These are phyloP conservation scores for Asarcornis scutulata DNA, from an alignment of 2,113 vertebrate species.

Conservation along the genomic window DNA sequence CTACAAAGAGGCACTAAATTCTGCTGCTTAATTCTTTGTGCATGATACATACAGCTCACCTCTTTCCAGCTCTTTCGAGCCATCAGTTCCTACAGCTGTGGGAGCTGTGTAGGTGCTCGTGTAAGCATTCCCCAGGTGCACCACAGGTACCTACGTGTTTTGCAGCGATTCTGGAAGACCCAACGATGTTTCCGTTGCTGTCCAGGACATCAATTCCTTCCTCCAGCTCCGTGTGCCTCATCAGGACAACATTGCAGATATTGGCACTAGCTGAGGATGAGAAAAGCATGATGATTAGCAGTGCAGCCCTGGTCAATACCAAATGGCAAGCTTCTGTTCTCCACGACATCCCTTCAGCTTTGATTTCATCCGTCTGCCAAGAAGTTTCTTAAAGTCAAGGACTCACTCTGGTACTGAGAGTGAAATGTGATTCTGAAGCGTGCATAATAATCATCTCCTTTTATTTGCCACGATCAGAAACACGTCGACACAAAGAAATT, in stretches of 20 bases:
- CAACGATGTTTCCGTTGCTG: conserved; percentile 82
- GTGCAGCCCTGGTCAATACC: background rate
- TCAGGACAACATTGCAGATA: conserved; percentile 93
- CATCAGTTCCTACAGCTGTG: fast-evolving
- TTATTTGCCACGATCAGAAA: background rate
- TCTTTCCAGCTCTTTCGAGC: background rate
- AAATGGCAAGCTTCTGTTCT: background rate
- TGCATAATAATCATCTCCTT: background rate
- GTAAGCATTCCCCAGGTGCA: fast-evolving
- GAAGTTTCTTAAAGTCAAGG: background rate
- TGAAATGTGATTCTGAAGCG: background rate
- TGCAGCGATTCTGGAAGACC: conserved; percentile 89
- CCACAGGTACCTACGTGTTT: conserved; percentile 80
- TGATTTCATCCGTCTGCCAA: background rate
- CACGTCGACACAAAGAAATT: fast-evolving
- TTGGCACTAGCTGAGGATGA: conserved; percentile 89
- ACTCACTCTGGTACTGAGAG: background rate
- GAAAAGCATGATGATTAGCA: background rate
- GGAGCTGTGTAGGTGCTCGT: background rate
- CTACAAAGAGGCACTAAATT: background rate
- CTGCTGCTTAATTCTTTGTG: background rate
- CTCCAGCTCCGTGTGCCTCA: conserved; percentile 90
- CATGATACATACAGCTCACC: background rate
- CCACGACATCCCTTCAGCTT: background rate
- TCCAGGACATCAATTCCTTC: conserved; percentile 90